Conservation (phyloP, 2,888 invertebrate genomes). For the Caenorhabditis doughertyi region DNA sequence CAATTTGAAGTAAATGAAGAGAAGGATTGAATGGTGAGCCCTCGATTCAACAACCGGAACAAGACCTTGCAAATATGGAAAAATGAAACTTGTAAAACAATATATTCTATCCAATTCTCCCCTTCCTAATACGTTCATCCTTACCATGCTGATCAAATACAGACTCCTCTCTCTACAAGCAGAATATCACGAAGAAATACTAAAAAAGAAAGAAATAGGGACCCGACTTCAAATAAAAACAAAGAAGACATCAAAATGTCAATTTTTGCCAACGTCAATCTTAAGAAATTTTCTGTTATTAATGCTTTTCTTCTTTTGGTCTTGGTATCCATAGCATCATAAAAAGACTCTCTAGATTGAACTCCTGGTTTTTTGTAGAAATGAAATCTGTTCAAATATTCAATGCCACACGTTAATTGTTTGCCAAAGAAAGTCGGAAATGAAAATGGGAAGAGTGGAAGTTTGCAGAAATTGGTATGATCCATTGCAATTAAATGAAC, state of each 20-base stretch:
- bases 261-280: no score
- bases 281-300: no score
- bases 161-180: background rate
- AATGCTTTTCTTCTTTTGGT: no score
- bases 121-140: constrained; percentile 1
- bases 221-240: no score
- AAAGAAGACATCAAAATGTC: no score
- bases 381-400: constrained; percentile 1
- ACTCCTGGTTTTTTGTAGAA: background rate
- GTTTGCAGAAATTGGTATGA: constrained; percentile 2
- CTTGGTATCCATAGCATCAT: background rate
- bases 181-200: background rate
- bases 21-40: background rate
- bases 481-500: background rate
- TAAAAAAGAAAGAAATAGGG: background rate
- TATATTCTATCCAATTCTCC: background rate
- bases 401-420: background rate
- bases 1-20: no score
- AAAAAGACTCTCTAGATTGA: constrained; percentile 11
- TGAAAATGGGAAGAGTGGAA: background rate
- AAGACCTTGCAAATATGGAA: background rate
- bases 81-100: constrained; percentile 23
- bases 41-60: background rate
- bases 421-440: background rate
- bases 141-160: constrained; percentile 12